Evolutionary conservation across 2,113 vertebrate genomes (phyloP).

Genomic region (Pomatorhinus ruficollis): DNA sequence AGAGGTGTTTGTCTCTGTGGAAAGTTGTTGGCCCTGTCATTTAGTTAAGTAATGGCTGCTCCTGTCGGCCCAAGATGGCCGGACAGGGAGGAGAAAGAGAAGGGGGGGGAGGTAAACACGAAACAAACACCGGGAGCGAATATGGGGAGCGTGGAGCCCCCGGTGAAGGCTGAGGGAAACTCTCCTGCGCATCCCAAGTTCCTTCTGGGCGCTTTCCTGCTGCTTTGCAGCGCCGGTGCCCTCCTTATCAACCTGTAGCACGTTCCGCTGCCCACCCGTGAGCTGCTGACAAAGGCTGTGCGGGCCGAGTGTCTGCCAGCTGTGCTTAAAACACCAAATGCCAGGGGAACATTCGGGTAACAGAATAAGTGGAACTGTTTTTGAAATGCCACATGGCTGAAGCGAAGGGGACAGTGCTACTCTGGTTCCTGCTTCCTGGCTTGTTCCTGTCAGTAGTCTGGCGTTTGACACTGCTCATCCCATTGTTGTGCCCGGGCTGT

Average conservation of each 20-base stretch:
- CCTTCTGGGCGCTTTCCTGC: slow-evolving; percentile 6
- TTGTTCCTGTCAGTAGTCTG: slow-evolving; percentile 24
- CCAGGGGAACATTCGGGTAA: not conserved
- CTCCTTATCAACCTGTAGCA: slow-evolving; percentile 80
- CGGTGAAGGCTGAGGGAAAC: not conserved
- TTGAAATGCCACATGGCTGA: not conserved
- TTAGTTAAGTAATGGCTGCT: slow-evolving; percentile 88
- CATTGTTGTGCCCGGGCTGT: slow-evolving; percentile 12
- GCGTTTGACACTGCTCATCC: slow-evolving; percentile 57
- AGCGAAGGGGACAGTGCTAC: not conserved
- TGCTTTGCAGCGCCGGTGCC: slow-evolving; percentile 19
- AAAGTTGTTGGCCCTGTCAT: slow-evolving; percentile 81
- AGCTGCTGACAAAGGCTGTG: slow-evolving; percentile 71
- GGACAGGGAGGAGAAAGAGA: slow-evolving; percentile 76
- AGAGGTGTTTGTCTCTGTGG: slow-evolving; percentile 52
- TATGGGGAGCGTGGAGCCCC: not conserved
- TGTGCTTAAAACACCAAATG: not conserved
- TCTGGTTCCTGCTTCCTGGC: slow-evolving; percentile 17
- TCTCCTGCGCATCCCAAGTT: not conserved
- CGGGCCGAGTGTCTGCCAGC: slow-evolving; percentile 10
- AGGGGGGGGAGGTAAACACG: slow-evolving; percentile 70
- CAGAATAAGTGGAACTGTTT: not conserved
- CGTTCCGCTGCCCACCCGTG: slow-evolving; percentile 48
- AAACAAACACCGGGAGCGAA: slow-evolving; percentile 68
- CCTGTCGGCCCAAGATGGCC: slow-evolving; percentile 87